These are phyloP conservation scores for Pipistrellus kuhlii DNA, from an alignment of 2,797 vertebrate genomes.

Conservation along the genomic window DNA sequence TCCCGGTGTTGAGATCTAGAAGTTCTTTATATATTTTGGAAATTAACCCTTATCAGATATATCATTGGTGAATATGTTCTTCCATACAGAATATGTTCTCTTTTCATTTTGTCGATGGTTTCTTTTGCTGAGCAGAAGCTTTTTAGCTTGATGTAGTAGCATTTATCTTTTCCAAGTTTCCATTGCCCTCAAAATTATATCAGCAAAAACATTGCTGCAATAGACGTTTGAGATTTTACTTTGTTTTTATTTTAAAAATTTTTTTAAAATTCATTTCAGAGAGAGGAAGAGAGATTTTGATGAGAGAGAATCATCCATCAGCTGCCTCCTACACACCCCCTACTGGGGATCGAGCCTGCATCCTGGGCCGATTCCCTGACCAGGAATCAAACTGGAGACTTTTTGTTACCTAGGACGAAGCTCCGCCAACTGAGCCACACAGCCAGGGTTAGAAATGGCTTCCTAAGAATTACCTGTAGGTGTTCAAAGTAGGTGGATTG, in stretches of 20 bases:
- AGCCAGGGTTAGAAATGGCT: not conserved
- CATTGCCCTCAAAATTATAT: too few relatives aligned
- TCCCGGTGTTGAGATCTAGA: not conserved
- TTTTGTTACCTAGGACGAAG: not conserved
- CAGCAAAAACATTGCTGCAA: too few relatives aligned
- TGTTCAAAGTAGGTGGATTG: not conserved
- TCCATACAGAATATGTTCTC: not conserved
- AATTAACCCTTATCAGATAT: not conserved
- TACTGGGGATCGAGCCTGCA: not conserved
- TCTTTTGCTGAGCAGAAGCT: not conserved
- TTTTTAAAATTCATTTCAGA: not conserved
- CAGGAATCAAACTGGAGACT: not conserved
- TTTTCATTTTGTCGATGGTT: not conserved
- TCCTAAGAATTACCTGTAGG: not conserved
- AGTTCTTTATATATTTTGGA: not conserved
- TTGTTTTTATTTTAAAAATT: not conserved
- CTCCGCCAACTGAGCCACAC: not conserved
- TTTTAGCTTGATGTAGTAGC: not conserved
- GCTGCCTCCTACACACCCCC: too few relatives aligned
- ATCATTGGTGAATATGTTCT: not conserved
- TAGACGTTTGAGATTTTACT: too few relatives aligned
- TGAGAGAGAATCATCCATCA: not conserved
- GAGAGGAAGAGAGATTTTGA: not conserved
- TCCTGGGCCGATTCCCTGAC: not conserved
- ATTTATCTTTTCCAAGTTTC: too few relatives aligned